phyloP scores from a whole-genome alignment of 2,113 vertebrate species.

The Oenanthe melanoleuca region DNA sequence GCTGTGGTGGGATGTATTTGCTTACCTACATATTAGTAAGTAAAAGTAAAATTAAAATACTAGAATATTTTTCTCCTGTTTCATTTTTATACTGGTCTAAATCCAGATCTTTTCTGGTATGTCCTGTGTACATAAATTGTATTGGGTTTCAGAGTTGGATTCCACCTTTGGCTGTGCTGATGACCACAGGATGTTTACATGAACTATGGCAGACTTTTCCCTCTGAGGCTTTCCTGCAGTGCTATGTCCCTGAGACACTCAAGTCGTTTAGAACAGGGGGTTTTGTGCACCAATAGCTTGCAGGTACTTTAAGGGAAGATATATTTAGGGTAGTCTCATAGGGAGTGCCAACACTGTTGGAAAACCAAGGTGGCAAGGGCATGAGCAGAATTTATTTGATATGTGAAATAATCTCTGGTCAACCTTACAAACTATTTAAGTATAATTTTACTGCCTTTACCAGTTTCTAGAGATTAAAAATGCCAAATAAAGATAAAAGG shows the following conservation, averaged over 20 bases:
- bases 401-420: background rate
- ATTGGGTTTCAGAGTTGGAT: background rate
- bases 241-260: background rate
- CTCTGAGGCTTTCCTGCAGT: background rate
- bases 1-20: constrained; percentile 9
- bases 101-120: constrained; percentile 36
- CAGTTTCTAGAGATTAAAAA: background rate
- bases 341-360: background rate
- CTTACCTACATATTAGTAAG: background rate
- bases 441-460: background rate
- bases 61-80: background rate
- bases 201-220: background rate
- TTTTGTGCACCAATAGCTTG: background rate
- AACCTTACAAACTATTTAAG: background rate
- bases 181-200: constrained; percentile 40
- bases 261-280: background rate
- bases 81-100: constrained; percentile 52
- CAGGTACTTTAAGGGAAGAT: background rate
- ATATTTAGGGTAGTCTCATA: background rate
- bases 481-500: background rate
- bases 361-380: background rate
- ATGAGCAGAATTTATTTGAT: background rate
- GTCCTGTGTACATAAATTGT: constrained; percentile 44
- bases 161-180: background rate
- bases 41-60: constrained; percentile 19